These are phyloP conservation scores for Percopsis transmontana DNA, from an alignment of 2,113 vertebrate species.

Conservation along the genomic window DNA sequence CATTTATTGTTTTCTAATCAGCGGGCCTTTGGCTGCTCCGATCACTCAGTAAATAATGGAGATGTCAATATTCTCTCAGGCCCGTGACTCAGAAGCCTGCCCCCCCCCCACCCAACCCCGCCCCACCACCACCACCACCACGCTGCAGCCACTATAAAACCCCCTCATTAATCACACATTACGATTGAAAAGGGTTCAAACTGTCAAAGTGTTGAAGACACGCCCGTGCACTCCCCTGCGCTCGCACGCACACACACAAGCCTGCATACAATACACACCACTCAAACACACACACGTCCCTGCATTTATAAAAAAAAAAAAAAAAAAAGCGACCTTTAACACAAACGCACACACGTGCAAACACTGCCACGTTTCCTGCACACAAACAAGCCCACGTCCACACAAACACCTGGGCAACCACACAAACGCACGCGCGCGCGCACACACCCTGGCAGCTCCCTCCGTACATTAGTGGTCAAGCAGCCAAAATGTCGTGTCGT, in stretches of 20 bases:
- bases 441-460: slow-evolving; percentile 19
- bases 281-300: neutral
- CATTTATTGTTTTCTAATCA: slow-evolving; percentile 84
- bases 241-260: slow-evolving; percentile 9
- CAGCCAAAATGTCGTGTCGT: slow-evolving; percentile 73
- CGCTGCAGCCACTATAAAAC: slow-evolving; percentile 60
- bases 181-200: slow-evolving; percentile 72
- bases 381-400: neutral
- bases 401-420: neutral
- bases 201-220: slow-evolving; percentile 65
- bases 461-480: slow-evolving; percentile 73
- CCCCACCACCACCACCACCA: slow-evolving; percentile 25
- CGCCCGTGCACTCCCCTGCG: neutral
- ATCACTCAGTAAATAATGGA: slow-evolving; percentile 82
- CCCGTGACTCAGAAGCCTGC: slow-evolving; percentile 67
- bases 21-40: slow-evolving; percentile 75
- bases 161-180: slow-evolving; percentile 79
- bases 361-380: neutral
- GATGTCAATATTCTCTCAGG: slow-evolving; percentile 79
- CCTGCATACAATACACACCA: neutral
- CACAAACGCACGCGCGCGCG: neutral
- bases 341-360: neutral
- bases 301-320: neutral
- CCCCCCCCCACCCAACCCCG: slow-evolving; percentile 20
- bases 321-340: neutral